Base-by-base conservation (phyloP, 2,113 vertebrate genomes). In the Oryzias woworae region DNA sequence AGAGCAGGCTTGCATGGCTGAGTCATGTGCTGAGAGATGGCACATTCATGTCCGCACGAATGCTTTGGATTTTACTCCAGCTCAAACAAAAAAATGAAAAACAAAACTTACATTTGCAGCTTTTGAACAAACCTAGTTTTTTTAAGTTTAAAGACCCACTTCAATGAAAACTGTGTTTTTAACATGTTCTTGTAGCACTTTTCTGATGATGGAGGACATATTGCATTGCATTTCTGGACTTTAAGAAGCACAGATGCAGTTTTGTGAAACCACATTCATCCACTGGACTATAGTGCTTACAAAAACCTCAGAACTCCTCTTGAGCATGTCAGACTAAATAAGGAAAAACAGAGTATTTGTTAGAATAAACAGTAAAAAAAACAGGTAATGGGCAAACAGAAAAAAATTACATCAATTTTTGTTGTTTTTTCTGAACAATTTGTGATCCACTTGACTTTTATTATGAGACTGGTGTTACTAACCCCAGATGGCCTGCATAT, bases 11-110 rank as follows among this genome's bases (percentile, higher is more conserved):
- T 51, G 59, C 36, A 50, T 78, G 62, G 71, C 66, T 66, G 71
- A 83, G 66, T 80, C 77, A 75, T 78, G 26, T 73, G 78, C 31
- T 72, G 50, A 46, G 42, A 62, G 64, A 67, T 82, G 79, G 72
- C 73, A 73, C 51, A 66, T 46, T 53, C 62, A 18, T 41, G 43
- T 76, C 54, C 47, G 31, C 20, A 48, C 20, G 26, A 64, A 54
- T 10, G 47, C 36, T 23, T 73, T 63, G 0, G 0, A 28, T 66
- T 7, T 14, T 14, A n/a, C 14, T 58, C 8, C 60, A 54, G 57
- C 44, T 6, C 22, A 60, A 16, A 49, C 17, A 53, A 5, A 15
- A 28, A 12, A 36, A 12, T 36, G 23, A 31, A 6, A 10, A 12
- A 62, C 47, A 36, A 36, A 36, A 36, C 8, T 12, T 10, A 36